phyloP scores from a whole-genome alignment of 2,888 invertebrate species.

The Drosophila silvestris region DNA sequence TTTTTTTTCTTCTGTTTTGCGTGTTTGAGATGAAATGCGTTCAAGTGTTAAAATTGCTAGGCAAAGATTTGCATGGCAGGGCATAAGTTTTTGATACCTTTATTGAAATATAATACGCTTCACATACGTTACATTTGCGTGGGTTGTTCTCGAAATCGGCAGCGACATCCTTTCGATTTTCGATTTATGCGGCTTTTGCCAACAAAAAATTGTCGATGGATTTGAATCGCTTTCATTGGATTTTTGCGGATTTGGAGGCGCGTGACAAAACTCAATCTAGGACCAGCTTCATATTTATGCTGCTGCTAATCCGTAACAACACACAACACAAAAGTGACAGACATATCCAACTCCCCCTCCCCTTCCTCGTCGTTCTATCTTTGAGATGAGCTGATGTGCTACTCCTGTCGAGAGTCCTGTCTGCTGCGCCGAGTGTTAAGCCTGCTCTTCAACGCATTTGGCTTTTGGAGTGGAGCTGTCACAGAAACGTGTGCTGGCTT shows the following conservation, averaged over 20 bases:
- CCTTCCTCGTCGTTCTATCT: not conserved
- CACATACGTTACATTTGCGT: conserved; percentile 43
- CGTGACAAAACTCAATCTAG: conserved; percentile 79
- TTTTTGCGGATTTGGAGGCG: conserved; percentile 22
- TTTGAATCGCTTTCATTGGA: conserved; percentile 40
- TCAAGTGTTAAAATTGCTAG: conserved; percentile 78
- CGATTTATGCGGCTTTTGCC: conserved; percentile 14
- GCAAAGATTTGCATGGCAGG: conserved; percentile 73
- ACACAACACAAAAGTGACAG: conserved; percentile 6
- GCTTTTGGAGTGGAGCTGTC: conserved; percentile 67
- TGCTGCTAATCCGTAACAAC: conserved; percentile 61
- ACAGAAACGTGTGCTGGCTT: conserved; percentile 49
- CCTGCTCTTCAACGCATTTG: conserved; percentile 56
- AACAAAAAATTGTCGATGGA: conserved; percentile 7
- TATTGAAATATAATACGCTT: conserved; percentile 77
- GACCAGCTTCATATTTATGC: conserved; percentile 62
- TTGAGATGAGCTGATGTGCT: conserved; percentile 5
- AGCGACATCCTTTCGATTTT: conserved; percentile 44
- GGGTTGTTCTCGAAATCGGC: conserved; percentile 24
- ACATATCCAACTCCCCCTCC: not conserved
- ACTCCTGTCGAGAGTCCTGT: conserved; percentile 13
- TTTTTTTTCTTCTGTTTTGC: conserved; percentile 10
- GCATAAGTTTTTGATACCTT: conserved; percentile 60
- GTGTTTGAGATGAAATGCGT: conserved; percentile 52
- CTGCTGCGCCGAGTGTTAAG: conserved; percentile 58